Conservation (phyloP, 2,888 invertebrate genomes). For the Catocala fraxini region DNA sequence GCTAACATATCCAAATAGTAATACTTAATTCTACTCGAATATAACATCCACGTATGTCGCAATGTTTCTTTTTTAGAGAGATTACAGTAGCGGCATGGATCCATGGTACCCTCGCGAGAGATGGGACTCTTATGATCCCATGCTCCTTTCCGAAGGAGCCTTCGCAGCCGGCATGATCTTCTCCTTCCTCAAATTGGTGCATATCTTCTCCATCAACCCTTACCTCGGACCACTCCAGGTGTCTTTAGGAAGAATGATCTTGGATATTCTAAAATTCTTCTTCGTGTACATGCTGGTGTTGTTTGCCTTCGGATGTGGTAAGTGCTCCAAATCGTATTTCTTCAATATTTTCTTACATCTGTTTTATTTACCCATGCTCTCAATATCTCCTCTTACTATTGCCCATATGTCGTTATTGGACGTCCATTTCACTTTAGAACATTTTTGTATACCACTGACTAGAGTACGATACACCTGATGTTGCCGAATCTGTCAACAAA, state of each 20-base stretch:
- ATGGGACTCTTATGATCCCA: conserved; percentile 98
- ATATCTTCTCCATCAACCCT: conserved; percentile 98
- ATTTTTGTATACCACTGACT: no score
- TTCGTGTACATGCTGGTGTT: conserved; percentile 97
- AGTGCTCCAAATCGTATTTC: conserved; percentile 56
- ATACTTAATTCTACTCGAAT: no score
- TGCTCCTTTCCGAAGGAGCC: conserved; percentile 96
- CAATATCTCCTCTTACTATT: no score
- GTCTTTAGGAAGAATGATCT: conserved; percentile 97
- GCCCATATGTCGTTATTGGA: no score
- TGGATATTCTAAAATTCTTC: conserved; percentile 98
- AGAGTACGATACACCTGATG: no score
- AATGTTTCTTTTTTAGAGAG: conserved; percentile 84
- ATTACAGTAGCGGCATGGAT: conserved; percentile 90
- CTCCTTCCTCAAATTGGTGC: conserved; percentile 97
- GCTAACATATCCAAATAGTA: no score
- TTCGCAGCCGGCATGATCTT: conserved; percentile 99
- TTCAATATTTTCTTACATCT: no score
- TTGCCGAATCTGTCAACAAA: no score
- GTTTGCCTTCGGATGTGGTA: conserved; percentile 98
- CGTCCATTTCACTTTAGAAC: no score
- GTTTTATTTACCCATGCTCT: no score
- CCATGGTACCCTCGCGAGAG: conserved; percentile 95
- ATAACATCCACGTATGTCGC: no score
- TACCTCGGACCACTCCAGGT: conserved; percentile 98